phyloP scores from a whole-genome alignment of 2,113 vertebrate species.

The Clupea harengus region DNA sequence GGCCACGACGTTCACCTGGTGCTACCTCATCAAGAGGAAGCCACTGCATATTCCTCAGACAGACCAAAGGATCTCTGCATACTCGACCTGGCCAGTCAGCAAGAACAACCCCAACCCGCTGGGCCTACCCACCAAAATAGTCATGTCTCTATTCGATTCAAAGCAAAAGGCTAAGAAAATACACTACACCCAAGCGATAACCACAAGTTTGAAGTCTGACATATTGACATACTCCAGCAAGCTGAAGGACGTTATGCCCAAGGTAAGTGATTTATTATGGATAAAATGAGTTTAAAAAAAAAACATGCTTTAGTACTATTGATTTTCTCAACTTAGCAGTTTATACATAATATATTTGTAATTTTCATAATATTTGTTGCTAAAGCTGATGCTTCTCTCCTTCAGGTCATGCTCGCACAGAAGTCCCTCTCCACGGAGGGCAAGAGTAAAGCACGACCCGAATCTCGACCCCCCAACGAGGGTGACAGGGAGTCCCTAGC shows the following conservation, averaged over 20 bases:
- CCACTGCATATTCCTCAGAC: constrained; percentile 82
- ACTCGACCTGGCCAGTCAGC: constrained; percentile 82
- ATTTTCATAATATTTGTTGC: background rate
- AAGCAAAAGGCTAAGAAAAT: constrained; percentile 89
- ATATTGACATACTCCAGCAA: constrained; percentile 92
- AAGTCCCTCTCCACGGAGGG: constrained; percentile 76
- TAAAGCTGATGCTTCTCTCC: background rate
- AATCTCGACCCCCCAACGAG: constrained; percentile 78
- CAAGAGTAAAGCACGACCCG: constrained; percentile 81
- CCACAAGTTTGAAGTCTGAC: constrained; percentile 80
- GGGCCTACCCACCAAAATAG: constrained; percentile 89
- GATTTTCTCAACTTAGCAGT: background rate
- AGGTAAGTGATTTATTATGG: constrained; percentile 70
- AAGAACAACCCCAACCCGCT: constrained; percentile 86
- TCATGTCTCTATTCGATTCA: constrained; percentile 92
- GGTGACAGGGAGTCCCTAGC: constrained; percentile 83
- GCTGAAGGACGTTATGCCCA: constrained; percentile 84
- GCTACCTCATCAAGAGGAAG: constrained; percentile 88
- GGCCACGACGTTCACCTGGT: constrained; percentile 91
- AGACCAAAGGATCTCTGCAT: constrained; percentile 88
- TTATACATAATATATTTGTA: constrained; percentile 9
- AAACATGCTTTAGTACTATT: background rate
- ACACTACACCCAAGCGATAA: constrained; percentile 87
- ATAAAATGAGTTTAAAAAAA: background rate
- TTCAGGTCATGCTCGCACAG: constrained; percentile 66